phyloP scores from a whole-genome alignment of 2,888 invertebrate species.

The Amiota minor region DNA sequence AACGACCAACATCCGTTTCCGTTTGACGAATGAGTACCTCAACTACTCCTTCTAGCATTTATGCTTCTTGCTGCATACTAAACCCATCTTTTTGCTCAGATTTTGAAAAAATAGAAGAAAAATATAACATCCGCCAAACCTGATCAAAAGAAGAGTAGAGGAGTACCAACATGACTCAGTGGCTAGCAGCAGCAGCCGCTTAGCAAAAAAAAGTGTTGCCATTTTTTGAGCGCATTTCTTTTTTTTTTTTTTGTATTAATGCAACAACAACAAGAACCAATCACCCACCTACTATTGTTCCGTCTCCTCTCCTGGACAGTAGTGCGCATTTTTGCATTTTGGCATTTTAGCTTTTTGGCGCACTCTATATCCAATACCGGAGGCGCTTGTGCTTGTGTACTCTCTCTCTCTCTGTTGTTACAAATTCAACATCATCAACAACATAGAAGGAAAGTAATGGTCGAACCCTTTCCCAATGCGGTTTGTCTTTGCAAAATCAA shows the following conservation, averaged over 20 bases:
- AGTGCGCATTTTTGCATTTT: background rate
- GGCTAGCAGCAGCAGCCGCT: background rate
- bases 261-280: background rate
- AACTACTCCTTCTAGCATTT: background rate
- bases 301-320: background rate
- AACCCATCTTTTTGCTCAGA: too few relatives aligned
- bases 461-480: slow-evolving; percentile 21
- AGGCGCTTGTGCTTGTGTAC: background rate
- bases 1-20: slow-evolving; percentile 55
- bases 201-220: slow-evolving; percentile 1
- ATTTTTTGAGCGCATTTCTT: slow-evolving; percentile 17
- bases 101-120: background rate
- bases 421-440: background rate
- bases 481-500: slow-evolving; percentile 17
- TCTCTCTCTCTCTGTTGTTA: background rate
- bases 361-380: background rate
- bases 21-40: slow-evolving; percentile 28
- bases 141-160: background rate
- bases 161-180: background rate
- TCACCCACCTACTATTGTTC: too few relatives aligned
- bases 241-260: background rate
- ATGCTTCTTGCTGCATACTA: too few relatives aligned
- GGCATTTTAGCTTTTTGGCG: background rate
- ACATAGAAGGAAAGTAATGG: background rate
- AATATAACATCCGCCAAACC: background rate